Conservation (phyloP, 2,888 invertebrate species). For the Trilocha varians region DNA sequence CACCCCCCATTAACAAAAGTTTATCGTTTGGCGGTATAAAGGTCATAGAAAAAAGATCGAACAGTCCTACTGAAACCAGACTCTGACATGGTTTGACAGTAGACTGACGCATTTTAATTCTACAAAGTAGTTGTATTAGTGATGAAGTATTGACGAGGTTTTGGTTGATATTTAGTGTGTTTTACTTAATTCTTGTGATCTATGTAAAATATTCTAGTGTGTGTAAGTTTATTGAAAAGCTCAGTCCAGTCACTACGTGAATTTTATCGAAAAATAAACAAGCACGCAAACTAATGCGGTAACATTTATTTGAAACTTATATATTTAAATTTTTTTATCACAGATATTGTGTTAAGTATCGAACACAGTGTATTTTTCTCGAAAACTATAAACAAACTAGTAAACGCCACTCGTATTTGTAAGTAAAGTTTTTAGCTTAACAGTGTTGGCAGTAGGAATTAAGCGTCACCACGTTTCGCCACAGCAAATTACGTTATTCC, state of each 20-base stretch:
- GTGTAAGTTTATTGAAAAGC: not conserved
- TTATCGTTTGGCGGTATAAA: conserved; percentile 42
- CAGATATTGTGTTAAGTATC: too few relatives aligned
- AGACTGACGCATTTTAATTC: conserved; percentile 7
- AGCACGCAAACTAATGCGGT: not conserved
- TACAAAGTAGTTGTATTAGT: not conserved
- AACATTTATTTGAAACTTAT: too few relatives aligned
- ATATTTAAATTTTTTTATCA: too few relatives aligned
- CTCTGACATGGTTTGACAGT: conserved; percentile 26
- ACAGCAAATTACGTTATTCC: conserved; percentile 64
- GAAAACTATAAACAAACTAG: too few relatives aligned
- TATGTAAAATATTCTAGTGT: not conserved
- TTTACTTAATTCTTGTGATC: not conserved
- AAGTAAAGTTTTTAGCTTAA: too few relatives aligned
- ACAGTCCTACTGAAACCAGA: conserved; percentile 21
- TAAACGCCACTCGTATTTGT: too few relatives aligned
- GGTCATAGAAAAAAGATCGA: conserved; percentile 37
- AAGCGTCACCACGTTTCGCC: conserved; percentile 65
- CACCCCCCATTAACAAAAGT: conserved; percentile 53
- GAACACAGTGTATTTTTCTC: too few relatives aligned
- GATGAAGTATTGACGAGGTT: not conserved
- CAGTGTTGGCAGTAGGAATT: conserved; percentile 15
- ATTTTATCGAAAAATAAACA: not conserved
- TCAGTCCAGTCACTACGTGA: not conserved
- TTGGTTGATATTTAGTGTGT: not conserved